Evolutionary conservation across 2,113 vertebrate genomes (phyloP), one percentile per base, ranked within the genome.

Genomic region (Psilopogon haemacephalus): DNA sequence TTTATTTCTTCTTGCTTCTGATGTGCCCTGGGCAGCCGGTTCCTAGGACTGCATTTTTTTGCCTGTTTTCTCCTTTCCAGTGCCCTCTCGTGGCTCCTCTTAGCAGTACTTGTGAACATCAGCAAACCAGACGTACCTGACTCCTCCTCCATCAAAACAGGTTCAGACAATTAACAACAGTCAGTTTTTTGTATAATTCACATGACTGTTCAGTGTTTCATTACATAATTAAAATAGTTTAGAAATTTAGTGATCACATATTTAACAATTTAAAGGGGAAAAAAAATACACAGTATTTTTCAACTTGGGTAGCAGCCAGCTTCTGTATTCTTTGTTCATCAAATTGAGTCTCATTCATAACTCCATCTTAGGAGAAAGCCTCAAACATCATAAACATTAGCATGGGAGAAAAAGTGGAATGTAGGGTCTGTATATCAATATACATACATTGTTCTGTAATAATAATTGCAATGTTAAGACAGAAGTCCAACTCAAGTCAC

Each of bases 21-120:
- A 26, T 33, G n/a, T 4, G 30, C 18, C n/a, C 38, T 35, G 20
- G 3, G 23, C 26, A 54, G 71, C 23, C 23, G 54, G 20, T 55
- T 94, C 42, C 59, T 35, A 9, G 33, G 32, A 33, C 4, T 23
- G 42, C n/a, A 0, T 6, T 71, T 58, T 65, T 54, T 82, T 16
- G 9, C 18, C 15, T 33, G 9, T 85, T 56, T 60, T 83, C 63
- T 82, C 60, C 37, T 71, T 77, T 52, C 28, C 58, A 58, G n/a
- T 89, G 93, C 96, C 93, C 91, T 93, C 95, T 91, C 21, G 82
- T 94, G 95, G 91, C 64, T 75, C 8, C 40, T 40, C 32, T 85
- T 33, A 42, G 72, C 55, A 27, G 15, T 21, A 46, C 28, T 38
- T 84, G 37, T n/a, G 42, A 38, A 10, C 27, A 79, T 64, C 33